Evolutionary conservation across 2,113 vertebrate genomes (phyloP), one percentile per base, ranked within the genome.

Genomic region (Bambusicola thoracicus): DNA sequence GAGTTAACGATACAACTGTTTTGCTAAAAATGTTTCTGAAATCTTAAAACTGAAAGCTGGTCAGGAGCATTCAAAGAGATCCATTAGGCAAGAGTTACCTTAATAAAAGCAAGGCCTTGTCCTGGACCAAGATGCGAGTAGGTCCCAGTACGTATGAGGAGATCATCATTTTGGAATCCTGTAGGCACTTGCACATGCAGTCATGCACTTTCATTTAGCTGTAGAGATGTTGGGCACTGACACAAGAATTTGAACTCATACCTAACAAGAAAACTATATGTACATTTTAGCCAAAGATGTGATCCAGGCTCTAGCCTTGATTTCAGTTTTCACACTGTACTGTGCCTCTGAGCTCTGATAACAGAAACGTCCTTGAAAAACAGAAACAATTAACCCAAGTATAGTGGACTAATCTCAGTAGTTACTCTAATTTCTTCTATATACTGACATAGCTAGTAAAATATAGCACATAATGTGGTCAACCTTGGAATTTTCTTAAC

Each of bases 391-490:
- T 79, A 87, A 58, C 27, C 41, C 11, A 72, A 85, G 55, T 6
- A 67, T 34, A 84, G 78, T 3, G 43, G 10, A n/a, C 53, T 17
- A 2, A 49, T 22, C 68, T 62, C 55, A 48, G 22, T 8, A 66
- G 40, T 58, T 68, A 59, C 40, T 73, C 63, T 58, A 89, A 85
- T 66, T 9, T 30, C 14, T 63, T 69, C 63, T 40, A 7, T 40
- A 8, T 20, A 70, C 36, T 25, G 41, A 80, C 30, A 62, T 0
- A 41, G 44, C 43, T 59, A 75, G 21, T 55, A 46, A 36, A 63
- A 51, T 7, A 22, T 2, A 4, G 11, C 40, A 46, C 8, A 7
- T 25, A 66, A 75, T 13, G 16, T 0, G 0, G 6, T 12, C 1
- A 83, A 46, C 13, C 77, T 48, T 65, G 19, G 40, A 59, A 65